Evolutionary conservation across 2,888 invertebrate species (phyloP).

Genomic region (Hymenopus coronatus): DNA sequence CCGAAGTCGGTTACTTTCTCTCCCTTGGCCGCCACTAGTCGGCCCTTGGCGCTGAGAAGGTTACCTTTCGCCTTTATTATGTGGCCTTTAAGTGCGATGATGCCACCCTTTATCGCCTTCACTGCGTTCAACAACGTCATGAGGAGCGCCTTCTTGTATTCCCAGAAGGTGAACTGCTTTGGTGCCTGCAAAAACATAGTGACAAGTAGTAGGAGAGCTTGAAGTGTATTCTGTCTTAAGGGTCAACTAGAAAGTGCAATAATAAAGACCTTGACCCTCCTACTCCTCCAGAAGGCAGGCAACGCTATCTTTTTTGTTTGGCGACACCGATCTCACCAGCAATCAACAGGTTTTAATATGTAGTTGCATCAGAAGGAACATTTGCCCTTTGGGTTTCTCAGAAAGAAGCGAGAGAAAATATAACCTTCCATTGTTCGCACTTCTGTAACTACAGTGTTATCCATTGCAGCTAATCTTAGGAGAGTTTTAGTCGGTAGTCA

Average conservation of each 20-base stretch:
- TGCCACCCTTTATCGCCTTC: conserved; percentile 83
- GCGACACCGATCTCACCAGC: too few species aligned
- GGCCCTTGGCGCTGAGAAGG: conserved; percentile 60
- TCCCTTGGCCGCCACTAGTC: conserved; percentile 63
- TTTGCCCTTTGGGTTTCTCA: too few species aligned
- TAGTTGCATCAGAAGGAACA: too few species aligned
- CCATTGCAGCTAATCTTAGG: too few species aligned
- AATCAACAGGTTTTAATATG: too few species aligned
- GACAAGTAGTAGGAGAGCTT: not conserved
- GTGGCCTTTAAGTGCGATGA: conserved; percentile 83
- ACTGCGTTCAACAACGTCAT: conserved; percentile 82
- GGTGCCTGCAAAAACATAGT: conserved; percentile 32
- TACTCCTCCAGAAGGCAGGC: not conserved
- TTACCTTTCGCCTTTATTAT: conserved; percentile 81
- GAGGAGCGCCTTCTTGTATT: conserved; percentile 76
- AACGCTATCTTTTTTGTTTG: too few species aligned
- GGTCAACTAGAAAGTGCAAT: not conserved
- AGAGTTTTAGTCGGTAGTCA: too few species aligned
- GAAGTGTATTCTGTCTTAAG: not conserved
- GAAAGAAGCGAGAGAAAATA: too few species aligned
- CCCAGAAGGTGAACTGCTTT: conserved; percentile 63
- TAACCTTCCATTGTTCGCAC: too few species aligned
- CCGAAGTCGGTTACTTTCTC: conserved; percentile 77
- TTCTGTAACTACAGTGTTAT: too few species aligned
- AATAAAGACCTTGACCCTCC: not conserved